Percentiles rank a stretch among this genome's conserved stretches.
phyloP scores from a whole-genome alignment of 2,888 invertebrate species.

The Pammene fasciana region DNA sequence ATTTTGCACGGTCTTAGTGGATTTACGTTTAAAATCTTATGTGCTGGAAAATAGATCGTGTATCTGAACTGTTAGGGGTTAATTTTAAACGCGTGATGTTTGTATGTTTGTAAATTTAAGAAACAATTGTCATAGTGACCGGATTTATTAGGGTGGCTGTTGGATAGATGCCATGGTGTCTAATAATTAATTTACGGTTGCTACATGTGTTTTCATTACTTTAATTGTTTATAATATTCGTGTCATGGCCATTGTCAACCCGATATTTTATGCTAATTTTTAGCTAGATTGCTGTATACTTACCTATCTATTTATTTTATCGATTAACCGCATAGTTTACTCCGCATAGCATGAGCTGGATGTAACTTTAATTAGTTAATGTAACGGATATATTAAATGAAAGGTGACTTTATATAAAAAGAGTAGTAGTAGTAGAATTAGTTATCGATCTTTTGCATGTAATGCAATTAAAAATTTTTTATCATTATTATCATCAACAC shows the following conservation, averaged over 20 bases:
- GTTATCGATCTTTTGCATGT: too few relatives aligned
- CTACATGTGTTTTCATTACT: slow-evolving; percentile 5
- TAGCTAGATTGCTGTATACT: too few relatives aligned
- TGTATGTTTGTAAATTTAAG: slow-evolving; percentile 17
- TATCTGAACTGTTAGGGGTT: neutral
- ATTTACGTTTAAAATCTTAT: neutral
- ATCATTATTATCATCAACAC: too few relatives aligned
- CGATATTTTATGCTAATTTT: too few relatives aligned
- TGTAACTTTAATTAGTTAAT: too few relatives aligned
- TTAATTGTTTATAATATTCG: slow-evolving; percentile 6
- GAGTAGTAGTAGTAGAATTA: too few relatives aligned
- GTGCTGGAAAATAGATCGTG: slow-evolving; percentile 18
- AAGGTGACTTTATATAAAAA: too few relatives aligned
- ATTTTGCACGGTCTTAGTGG: neutral
- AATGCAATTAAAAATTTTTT: too few relatives aligned
- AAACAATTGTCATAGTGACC: slow-evolving; percentile 29
- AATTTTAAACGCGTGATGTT: neutral
- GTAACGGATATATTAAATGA: too few relatives aligned
- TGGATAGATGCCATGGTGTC: slow-evolving; percentile 38
- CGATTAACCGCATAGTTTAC: too few relatives aligned
- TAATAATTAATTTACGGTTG: slow-evolving; percentile 10
- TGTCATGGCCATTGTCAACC: neutral
- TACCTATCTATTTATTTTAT: too few relatives aligned
- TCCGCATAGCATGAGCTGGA: too few relatives aligned
- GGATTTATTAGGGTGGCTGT: slow-evolving; percentile 25